Conservation (phyloP, 1,140 invertebrate genomes). For the Drosophila kikkawai region DNA sequence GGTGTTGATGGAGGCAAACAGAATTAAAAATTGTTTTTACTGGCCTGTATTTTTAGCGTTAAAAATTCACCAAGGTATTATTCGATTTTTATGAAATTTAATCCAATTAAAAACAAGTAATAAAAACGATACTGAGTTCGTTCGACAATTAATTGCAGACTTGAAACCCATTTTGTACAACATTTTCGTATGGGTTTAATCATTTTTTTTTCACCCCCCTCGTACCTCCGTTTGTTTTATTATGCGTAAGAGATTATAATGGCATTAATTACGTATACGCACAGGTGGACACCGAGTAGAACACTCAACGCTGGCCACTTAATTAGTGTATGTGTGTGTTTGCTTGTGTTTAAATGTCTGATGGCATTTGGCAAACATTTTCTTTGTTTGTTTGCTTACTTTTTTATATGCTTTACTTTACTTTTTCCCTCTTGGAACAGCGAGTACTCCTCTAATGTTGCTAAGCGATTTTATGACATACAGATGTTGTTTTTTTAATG, state of each 20-base stretch:
- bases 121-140: constrained; percentile 37
- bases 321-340: constrained; percentile 60
- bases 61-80: constrained; percentile 7
- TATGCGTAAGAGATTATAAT: constrained; percentile 82
- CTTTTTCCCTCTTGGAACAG: not conserved
- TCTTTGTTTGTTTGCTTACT: constrained; percentile 3
- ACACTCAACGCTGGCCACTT: constrained; percentile 52
- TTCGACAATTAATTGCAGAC: constrained; percentile 70
- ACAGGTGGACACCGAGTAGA: constrained; percentile 57
- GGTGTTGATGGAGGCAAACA: constrained; percentile 35
- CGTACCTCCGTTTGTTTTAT: constrained; percentile 55
- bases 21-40: constrained; percentile 25
- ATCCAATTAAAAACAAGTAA: constrained; percentile 46
- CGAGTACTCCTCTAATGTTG: not conserved
- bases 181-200: constrained; percentile 15
- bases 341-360: constrained; percentile 73
- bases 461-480: not conserved
- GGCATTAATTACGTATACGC: constrained; percentile 82
- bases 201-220: not conserved
- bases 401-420: constrained; percentile 17
- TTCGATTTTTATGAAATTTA: constrained; percentile 54
- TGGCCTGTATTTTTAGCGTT: constrained; percentile 29
- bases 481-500: constrained; percentile 2
- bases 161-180: constrained; percentile 2
- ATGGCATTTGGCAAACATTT: constrained; percentile 49